A percentile compares a stretch with the other conserved stretches of the same genome.
Evolutionary conservation across 2,888 invertebrate species (phyloP).

Genomic region (Scaptodrosophila latifasciaeformis): DNA sequence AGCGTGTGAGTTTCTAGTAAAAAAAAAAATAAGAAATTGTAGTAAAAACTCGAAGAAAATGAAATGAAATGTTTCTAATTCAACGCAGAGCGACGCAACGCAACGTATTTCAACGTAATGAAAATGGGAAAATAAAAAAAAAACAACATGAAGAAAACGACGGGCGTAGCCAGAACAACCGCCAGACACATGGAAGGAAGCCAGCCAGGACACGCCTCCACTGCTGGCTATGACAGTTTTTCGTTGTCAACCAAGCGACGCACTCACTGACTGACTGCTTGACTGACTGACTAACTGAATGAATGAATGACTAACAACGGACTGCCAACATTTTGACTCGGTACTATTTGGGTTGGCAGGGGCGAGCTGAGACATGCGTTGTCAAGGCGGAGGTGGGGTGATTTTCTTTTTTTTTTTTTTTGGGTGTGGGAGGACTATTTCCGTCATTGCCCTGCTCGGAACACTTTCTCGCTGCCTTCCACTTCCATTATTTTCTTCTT

Average conservation of each 20-base stretch:
- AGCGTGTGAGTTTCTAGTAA: neutral
- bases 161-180: constrained; percentile 6
- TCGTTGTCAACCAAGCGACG: constrained; percentile 8
- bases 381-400: neutral
- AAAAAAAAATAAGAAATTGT: too few species aligned
- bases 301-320: constrained; percentile 11
- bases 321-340: neutral
- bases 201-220: neutral
- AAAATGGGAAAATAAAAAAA: constrained; percentile 45
- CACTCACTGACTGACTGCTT: too few species aligned
- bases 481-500: constrained; percentile 43
- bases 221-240: constrained; percentile 39
- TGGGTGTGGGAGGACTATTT: constrained; percentile 47
- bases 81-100: constrained; percentile 40
- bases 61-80: constrained; percentile 59
- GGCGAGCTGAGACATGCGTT: constrained; percentile 46
- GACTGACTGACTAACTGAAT: too few species aligned
- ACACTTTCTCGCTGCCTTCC: constrained; percentile 45
- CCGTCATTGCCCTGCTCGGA: constrained; percentile 61
- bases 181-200: too few species aligned
- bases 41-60: constrained; percentile 31
- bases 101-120: constrained; percentile 60
- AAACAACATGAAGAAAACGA: neutral
- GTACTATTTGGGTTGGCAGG: neutral
- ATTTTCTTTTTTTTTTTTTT: too few species aligned